Conservation (phyloP, 2,113 vertebrate genomes). For the Athene noctua region DNA sequence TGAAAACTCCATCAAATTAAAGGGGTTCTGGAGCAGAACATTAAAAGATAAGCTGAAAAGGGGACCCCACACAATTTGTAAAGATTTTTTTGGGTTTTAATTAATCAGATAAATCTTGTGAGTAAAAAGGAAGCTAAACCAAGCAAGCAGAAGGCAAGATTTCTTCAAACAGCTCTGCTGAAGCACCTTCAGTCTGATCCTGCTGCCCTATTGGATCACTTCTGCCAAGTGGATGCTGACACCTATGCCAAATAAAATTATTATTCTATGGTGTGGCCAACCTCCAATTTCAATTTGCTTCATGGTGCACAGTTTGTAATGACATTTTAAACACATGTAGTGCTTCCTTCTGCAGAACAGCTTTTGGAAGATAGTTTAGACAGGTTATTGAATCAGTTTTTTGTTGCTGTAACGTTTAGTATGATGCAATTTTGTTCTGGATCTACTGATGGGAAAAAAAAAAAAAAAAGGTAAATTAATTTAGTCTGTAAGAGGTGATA, state of each 20-base stretch:
- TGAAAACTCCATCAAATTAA: neutral
- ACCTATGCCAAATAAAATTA: neutral
- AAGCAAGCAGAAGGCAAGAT: neutral
- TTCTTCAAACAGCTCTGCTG: neutral
- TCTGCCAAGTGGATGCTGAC: neutral
- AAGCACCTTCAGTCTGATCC: neutral
- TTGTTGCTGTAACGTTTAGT: neutral
- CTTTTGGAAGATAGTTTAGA: conserved; percentile 8
- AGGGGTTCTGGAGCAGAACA: neutral
- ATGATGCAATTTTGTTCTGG: neutral
- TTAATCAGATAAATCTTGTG: neutral
- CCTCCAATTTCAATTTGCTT: neutral
- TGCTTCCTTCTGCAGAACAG: neutral
- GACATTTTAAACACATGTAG: neutral
- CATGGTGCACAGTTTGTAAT: neutral
- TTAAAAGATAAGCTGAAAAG: neutral
- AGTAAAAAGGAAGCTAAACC: neutral
- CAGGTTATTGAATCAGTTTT: neutral
- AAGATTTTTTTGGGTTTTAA: neutral
- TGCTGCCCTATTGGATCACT: neutral
- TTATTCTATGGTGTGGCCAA: neutral
- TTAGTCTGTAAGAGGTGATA: neutral
- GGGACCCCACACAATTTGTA: neutral
- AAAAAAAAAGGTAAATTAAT: neutral
- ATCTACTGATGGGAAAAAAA: neutral